These are phyloP conservation scores for Netelia virgata DNA, from an alignment of 2,888 invertebrate species.

Conservation along the genomic window DNA sequence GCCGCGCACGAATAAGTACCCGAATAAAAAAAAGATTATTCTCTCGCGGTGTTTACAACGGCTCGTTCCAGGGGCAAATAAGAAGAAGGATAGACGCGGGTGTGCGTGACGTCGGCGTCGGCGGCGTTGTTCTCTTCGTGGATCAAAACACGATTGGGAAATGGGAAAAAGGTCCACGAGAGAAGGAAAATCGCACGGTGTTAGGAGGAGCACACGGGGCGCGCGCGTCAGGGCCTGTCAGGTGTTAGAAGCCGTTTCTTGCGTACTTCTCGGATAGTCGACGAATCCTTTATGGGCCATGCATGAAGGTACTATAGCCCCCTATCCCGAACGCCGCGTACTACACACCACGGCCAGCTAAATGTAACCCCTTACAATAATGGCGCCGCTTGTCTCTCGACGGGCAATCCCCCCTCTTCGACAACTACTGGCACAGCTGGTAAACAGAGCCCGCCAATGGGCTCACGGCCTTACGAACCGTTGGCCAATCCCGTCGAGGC, in stretches of 20 bases:
- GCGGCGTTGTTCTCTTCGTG: constrained; percentile 36
- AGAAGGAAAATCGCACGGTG: constrained; percentile 70
- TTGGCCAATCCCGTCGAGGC: constrained; percentile 81
- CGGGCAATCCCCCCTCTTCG: constrained; percentile 79
- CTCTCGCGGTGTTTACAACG: constrained; percentile 49
- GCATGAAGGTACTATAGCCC: constrained; percentile 94
- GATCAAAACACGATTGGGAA: constrained; percentile 65
- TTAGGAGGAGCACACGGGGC: constrained; percentile 76
- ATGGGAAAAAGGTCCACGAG: constrained; percentile 67
- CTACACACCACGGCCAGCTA: constrained; percentile 86
- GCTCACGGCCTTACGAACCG: constrained; percentile 79
- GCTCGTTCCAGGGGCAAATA: background rate
- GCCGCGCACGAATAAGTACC: constrained; percentile 17
- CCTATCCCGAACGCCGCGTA: constrained; percentile 91
- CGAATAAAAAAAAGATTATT: background rate
- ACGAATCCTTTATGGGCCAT: constrained; percentile 95
- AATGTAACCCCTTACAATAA: constrained; percentile 86
- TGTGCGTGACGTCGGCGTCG: constrained; percentile 43
- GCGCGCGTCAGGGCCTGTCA: constrained; percentile 80
- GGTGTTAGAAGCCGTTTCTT: constrained; percentile 85
- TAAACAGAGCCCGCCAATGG: constrained; percentile 84
- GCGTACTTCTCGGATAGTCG: constrained; percentile 89
- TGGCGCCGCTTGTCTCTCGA: constrained; percentile 86
- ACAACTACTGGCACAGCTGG: constrained; percentile 86
- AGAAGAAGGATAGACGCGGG: constrained; percentile 39